Evolutionary conservation across 2,113 vertebrate genomes (phyloP), one percentile per base, ranked within the genome.

Genomic region (Triplophysa dalaica): DNA sequence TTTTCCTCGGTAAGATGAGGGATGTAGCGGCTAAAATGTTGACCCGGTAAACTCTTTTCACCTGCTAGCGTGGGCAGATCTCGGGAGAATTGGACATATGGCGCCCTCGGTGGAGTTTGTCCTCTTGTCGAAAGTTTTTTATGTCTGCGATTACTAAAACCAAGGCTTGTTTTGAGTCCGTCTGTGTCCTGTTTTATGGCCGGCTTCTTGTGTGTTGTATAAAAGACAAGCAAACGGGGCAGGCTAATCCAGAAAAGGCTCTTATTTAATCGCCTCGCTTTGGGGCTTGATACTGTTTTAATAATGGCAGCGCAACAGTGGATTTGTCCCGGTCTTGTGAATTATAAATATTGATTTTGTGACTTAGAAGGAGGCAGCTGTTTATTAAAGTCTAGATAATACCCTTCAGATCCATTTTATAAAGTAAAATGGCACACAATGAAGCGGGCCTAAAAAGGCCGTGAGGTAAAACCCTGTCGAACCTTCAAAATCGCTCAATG

Each of bases 291-390:
- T 91, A 91, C 91, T 91, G 90, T 92, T 92, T 90, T 91, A 92
- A 93, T 91, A 93, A 92, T 62, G 21, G 72, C 68, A 33, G 86
- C 82, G 85, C 79, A 77, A 79, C 79, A 80, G 80, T 52, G 85
- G 89, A 90, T 91, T 92, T 92, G 86, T 90, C 88, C 86, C 88
- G 87, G 89, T 91, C 86, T 91, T 90, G 86, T 92, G 90, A 93
- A 91, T 93, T 90, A 91, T 91, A 90, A 89, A 91, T 90, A 93
- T 93, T 89, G 91, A 92, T 90, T 88, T 91, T 86, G 83, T 82
- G 87, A 89, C 88, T 83, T 58, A 68, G 74, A 64, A 77, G 68
- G 66, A 76, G 76, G 60, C 43, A 73, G 67, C 65, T 54, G 69
- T 86, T 77, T 75, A 75, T 65, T 74, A 82, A 85, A 86, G 83